Evolutionary conservation across 92 coral and sea anemone genomes (phyloP).

Genomic region (Pocillopora meandrina): DNA sequence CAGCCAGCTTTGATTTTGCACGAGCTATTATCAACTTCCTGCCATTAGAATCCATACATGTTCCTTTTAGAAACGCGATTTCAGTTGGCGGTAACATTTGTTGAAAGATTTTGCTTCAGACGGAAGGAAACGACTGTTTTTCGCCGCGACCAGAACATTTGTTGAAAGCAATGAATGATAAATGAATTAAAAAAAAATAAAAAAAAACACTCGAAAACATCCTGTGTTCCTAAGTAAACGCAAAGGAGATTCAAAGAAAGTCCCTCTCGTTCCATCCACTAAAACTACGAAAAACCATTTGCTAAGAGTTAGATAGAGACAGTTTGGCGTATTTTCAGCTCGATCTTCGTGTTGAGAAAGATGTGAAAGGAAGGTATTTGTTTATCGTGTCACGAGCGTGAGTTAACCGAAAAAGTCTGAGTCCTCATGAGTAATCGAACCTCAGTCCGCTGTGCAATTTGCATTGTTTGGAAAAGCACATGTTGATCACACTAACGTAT

Average conservation of each 20-base stretch:
- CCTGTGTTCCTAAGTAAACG: not conserved
- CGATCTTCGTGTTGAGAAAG: too few species aligned
- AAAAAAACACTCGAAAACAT: not conserved
- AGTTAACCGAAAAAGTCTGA: too few species aligned
- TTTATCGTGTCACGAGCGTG: too few species aligned
- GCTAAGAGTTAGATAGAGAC: too few species aligned
- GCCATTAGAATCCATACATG: not conserved
- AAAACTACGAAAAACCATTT: too few species aligned
- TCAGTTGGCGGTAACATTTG: not conserved
- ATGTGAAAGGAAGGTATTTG: too few species aligned
- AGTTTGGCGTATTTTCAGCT: too few species aligned
- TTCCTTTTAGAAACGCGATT: slow-evolving; percentile 2
- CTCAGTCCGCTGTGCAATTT: too few species aligned
- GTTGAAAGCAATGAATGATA: not conserved
- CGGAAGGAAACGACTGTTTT: slow-evolving; percentile 23
- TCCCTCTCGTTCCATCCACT: not conserved
- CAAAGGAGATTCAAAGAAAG: not conserved
- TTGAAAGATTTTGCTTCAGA: slow-evolving; percentile 1
- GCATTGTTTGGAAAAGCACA: too few species aligned
- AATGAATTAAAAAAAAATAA: not conserved
- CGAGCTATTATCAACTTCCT: not conserved
- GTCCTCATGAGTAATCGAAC: too few species aligned
- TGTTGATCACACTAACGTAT: too few species aligned
- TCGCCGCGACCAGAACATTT: not conserved
- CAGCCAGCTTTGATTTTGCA: slow-evolving; percentile 7